Conservation (phyloP, 2,797 vertebrate genomes). For the Sebastes dallii region DNA sequence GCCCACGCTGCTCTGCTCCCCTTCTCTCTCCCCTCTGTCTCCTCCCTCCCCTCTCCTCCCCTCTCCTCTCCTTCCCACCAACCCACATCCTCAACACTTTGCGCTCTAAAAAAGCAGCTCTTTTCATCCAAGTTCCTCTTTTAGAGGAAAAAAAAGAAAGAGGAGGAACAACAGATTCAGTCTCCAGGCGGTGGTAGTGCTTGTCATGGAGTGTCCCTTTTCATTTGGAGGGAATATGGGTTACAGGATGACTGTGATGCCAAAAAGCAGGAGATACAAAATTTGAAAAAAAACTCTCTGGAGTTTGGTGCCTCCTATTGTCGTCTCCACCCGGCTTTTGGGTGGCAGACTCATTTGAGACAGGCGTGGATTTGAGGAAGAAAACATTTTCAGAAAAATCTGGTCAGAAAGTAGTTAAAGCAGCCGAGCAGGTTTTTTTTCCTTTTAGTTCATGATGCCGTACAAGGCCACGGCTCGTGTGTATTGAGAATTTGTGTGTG, state of each 20-base stretch:
- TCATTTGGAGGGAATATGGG: slow-evolving; percentile 67
- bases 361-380: slow-evolving; percentile 50
- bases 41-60: neutral
- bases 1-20: slow-evolving; percentile 76
- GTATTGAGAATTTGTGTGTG: neutral
- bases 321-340: slow-evolving; percentile 49
- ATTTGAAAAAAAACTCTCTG: neutral
- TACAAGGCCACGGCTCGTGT: slow-evolving; percentile 33
- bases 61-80: slow-evolving; percentile 58
- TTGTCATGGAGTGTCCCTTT: slow-evolving; percentile 76
- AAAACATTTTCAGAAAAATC: slow-evolving; percentile 27
- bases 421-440: slow-evolving; percentile 35
- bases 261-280: slow-evolving; percentile 45
- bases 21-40: slow-evolving; percentile 52
- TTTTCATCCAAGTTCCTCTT: slow-evolving; percentile 78
- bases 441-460: slow-evolving; percentile 16
- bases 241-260: slow-evolving; percentile 52
- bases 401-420: slow-evolving; percentile 24
- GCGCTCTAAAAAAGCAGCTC: slow-evolving; percentile 65
- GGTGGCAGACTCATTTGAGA: slow-evolving; percentile 50
- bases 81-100: slow-evolving; percentile 77
- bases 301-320: slow-evolving; percentile 40
- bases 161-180: slow-evolving; percentile 65
- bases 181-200: slow-evolving; percentile 69
- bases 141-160: slow-evolving; percentile 36